Conservation (phyloP, 2,888 invertebrate species). For the Rhogogaster chlorosoma region DNA sequence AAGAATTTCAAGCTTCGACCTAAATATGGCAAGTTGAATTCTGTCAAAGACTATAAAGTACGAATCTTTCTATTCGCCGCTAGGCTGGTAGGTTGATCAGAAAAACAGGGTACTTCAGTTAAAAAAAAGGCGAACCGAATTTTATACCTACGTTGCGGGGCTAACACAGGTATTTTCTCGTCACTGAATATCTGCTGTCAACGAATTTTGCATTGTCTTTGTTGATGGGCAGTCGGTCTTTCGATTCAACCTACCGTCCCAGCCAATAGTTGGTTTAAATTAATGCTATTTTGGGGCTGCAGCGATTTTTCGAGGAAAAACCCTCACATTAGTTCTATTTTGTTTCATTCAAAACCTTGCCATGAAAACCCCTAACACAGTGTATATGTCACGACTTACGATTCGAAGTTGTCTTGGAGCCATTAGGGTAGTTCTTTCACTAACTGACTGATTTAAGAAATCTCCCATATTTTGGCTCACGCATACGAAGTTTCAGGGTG, state of each 20-base stretch:
- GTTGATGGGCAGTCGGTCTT: background rate
- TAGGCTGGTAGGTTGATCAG: too few species aligned
- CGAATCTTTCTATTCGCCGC: too few species aligned
- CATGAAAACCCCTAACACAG: background rate
- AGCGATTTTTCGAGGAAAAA: background rate
- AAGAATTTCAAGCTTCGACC: too few species aligned
- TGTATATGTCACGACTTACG: background rate
- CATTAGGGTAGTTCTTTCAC: too few species aligned
- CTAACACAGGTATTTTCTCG: background rate
- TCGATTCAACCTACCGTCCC: background rate
- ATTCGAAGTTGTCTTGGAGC: background rate
- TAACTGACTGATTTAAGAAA: too few species aligned
- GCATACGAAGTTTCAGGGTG: too few species aligned
- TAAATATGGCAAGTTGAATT: too few species aligned
- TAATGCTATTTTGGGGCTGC: background rate
- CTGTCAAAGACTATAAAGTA: too few species aligned
- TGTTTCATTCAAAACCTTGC: background rate
- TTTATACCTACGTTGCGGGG: background rate
- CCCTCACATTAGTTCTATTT: background rate
- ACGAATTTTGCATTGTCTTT: background rate
- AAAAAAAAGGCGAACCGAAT: background rate
- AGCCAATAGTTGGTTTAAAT: background rate
- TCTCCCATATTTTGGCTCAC: too few species aligned
- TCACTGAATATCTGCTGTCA: background rate
- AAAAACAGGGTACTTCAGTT: too few species aligned